phyloP scores from a whole-genome alignment of 2,888 invertebrate species.

The Chymomyza procnemis region DNA sequence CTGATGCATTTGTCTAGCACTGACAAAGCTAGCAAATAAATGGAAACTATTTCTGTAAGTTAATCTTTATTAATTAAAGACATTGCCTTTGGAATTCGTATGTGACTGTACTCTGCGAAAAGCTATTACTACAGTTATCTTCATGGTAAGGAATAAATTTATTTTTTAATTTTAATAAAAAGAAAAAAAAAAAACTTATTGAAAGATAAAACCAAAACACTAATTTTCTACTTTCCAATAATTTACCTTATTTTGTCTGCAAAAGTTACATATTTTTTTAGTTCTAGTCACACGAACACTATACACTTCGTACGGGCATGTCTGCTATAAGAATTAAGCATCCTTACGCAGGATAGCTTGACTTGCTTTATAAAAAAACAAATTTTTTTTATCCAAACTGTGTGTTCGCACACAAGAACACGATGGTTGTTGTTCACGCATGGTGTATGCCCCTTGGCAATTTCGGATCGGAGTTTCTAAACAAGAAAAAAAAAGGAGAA shows the following conservation, averaged over 20 bases:
- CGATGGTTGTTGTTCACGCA: neutral
- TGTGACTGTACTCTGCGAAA: too few species aligned
- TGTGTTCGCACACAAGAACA: neutral
- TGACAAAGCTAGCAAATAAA: too few species aligned
- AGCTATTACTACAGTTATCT: too few species aligned
- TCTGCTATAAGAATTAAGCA: neutral
- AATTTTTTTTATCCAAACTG: neutral
- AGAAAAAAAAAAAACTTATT: too few species aligned
- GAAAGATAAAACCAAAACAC: too few species aligned
- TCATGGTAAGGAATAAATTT: too few species aligned
- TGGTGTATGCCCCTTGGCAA: neutral
- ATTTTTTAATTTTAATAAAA: too few species aligned
- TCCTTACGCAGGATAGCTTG: neutral
- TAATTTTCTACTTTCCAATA: too few species aligned
- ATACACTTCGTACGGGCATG: neutral
- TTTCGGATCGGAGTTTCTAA: neutral
- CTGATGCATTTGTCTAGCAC: too few species aligned
- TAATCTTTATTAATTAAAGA: too few species aligned
- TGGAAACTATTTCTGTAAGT: too few species aligned
- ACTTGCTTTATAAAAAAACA: neutral
- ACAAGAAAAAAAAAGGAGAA: neutral
- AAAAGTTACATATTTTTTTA: neutral
- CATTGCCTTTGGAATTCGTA: too few species aligned
- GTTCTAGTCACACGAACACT: neutral
- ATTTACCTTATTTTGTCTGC: neutral